A percentile compares a stretch with the other conserved stretches of the same genome.
Evolutionary conservation across 2,888 invertebrate genomes (phyloP).

Genomic region (Troides helena): DNA sequence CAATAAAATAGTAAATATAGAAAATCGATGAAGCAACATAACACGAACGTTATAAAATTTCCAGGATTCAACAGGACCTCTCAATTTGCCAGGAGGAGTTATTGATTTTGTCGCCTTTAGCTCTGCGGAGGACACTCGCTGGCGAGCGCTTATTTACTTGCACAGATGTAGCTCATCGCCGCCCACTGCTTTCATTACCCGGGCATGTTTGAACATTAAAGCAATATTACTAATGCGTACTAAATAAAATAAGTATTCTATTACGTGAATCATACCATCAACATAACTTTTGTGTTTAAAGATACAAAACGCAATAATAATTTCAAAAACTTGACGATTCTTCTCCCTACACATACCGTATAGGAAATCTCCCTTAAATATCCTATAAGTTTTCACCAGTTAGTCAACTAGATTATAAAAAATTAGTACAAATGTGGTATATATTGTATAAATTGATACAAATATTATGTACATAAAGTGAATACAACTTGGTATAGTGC

Average conservation of each 20-base stretch:
- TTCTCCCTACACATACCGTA: no score
- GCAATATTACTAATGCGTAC: background rate
- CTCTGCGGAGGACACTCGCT: conserved; percentile 49
- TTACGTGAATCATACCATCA: background rate
- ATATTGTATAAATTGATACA: no score
- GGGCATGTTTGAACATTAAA: background rate
- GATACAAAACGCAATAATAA: background rate
- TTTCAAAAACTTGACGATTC: background rate
- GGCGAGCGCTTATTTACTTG: conserved; percentile 32
- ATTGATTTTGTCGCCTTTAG: conserved; percentile 61
- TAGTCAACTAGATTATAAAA: no score
- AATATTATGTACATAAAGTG: no score
- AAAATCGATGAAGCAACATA: background rate
- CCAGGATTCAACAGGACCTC: conserved; percentile 9
- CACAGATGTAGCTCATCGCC: conserved; percentile 14
- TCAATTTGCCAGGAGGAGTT: conserved; percentile 31
- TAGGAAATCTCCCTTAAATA: no score
- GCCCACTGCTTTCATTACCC: background rate
- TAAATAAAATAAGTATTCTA: background rate
- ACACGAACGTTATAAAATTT: background rate
- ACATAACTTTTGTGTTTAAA: background rate
- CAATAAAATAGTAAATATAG: background rate
- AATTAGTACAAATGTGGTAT: no score
- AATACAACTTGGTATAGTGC: no score
- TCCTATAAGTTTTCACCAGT: no score